Base-by-base conservation (phyloP, 1,140 invertebrate species). In the Bilobella aurantiaca region DNA sequence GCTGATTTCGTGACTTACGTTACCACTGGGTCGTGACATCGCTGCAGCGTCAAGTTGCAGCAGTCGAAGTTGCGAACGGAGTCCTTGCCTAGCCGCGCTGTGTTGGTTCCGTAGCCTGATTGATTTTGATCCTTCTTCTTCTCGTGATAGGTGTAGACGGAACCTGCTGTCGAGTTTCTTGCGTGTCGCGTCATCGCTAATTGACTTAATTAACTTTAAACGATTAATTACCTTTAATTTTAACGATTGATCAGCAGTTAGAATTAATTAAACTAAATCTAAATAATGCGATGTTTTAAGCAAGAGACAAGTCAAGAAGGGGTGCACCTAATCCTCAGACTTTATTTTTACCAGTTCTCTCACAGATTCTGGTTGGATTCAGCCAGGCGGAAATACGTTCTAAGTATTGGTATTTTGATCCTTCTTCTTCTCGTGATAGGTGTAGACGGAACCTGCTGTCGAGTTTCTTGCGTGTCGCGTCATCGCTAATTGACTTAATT, bases 41-140 rank as follows among this genome's bases (percentile, higher is more conserved):
- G 96, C 76, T 99, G 96, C 63, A 99, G 79, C 3, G 93, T 96
- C 23, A 99, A 78, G 73, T 89, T 96, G 77, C 97, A 99, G 75
- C 94, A 98, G 78, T 99, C 96, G 79, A 99, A 99, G 75, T 90
- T 91, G 77, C 97, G 97, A 0, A 99, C 84, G 0, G 95, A 96
- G 82, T 99, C 96, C 78, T 96, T 96, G 2, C 94, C 93, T 49
- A 98, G 81, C 74, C 96, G 80, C 75, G 84, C 86, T 71, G 65
- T 82, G 75, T 91, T 87, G 16, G 89, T 91, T 1, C 90, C 90
- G 76, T 92, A 93, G 30, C 93, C 93, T n/a, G 91, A 94, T 21
- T 87, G 85, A 59, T 87, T 84, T 5, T 92, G 91, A 76, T 99
- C 97, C 75, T 95, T 97, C 76, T 95, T 90, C 76, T 96, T 94